Evolutionary conservation across 2,797 vertebrate genomes (phyloP).

Genomic region (Danionella dracula): DNA sequence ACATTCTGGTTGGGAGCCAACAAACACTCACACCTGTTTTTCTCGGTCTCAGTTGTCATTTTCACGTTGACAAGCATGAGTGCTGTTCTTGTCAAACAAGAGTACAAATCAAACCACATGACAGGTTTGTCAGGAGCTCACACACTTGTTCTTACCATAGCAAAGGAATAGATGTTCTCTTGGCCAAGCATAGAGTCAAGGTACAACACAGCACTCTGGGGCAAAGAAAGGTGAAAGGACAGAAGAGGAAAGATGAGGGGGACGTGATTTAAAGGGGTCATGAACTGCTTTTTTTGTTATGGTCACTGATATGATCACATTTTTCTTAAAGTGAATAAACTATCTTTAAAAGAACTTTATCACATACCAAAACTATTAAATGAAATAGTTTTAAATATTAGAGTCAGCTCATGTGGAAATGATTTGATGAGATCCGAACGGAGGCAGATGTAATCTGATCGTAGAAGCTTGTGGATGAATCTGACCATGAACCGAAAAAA

Average conservation of each 20-base stretch:
- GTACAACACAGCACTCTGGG: constrained; percentile 67
- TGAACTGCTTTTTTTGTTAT: too few relatives aligned
- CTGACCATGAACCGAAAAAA: too few relatives aligned
- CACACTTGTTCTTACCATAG: constrained; percentile 65
- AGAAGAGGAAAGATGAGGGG: constrained; percentile 45
- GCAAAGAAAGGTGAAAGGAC: constrained; percentile 39
- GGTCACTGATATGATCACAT: too few relatives aligned
- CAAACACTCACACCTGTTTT: constrained; percentile 59
- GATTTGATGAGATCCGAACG: too few relatives aligned
- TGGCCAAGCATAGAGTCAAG: constrained; percentile 70
- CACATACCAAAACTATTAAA: too few relatives aligned
- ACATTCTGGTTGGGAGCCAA: not conserved
- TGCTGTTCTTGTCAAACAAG: not conserved
- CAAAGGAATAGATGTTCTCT: constrained; percentile 64
- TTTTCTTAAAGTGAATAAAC: too few relatives aligned
- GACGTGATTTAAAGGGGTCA: constrained; percentile 43
- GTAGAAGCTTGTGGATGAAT: too few relatives aligned
- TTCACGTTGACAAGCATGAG: constrained; percentile 25
- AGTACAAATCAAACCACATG: not conserved
- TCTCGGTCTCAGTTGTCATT: constrained; percentile 4
- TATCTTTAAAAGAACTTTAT: too few relatives aligned
- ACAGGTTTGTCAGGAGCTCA: not conserved
- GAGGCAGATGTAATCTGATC: too few relatives aligned
- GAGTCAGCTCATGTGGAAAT: too few relatives aligned
- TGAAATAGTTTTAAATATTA: too few relatives aligned